These are phyloP conservation scores for Amia ocellicauda DNA, from an alignment of 2,113 vertebrate genomes.

Conservation along the genomic window DNA sequence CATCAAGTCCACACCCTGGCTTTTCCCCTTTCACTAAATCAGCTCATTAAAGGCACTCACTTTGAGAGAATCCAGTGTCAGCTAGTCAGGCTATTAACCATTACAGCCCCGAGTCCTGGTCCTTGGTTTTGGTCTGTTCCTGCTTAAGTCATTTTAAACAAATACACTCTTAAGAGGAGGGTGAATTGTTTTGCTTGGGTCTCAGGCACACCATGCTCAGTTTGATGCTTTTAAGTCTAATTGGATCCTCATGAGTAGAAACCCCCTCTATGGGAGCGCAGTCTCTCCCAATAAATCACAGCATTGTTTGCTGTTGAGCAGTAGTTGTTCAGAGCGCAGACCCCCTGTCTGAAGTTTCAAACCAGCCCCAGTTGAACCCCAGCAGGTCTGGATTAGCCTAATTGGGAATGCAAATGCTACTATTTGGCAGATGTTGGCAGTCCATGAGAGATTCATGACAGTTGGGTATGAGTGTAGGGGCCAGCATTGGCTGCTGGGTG, in stretches of 20 bases:
- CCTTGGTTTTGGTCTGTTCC: conserved; percentile 31
- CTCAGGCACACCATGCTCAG: conserved; percentile 18
- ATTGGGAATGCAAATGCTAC: neutral
- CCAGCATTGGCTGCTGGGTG: too few relatives aligned
- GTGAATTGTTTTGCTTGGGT: neutral
- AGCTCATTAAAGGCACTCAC: conserved; percentile 23
- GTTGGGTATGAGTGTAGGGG: too few relatives aligned
- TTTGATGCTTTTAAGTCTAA: conserved; percentile 36
- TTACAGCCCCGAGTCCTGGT: neutral
- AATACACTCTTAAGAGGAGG: neutral
- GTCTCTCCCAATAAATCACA: conserved; percentile 7
- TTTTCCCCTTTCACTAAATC: neutral
- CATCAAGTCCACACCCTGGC: too few relatives aligned
- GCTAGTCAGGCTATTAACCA: conserved; percentile 1
- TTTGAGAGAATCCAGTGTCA: conserved; percentile 4
- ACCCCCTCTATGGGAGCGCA: neutral
- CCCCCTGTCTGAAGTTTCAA: neutral
- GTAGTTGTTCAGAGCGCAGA: too few relatives aligned
- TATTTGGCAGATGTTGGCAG: too few relatives aligned
- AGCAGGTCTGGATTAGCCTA: neutral
- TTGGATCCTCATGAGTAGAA: conserved; percentile 38
- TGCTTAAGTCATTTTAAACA: conserved; percentile 25
- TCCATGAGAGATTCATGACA: too few relatives aligned
- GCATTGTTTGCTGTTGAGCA: neutral
- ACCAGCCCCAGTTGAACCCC: neutral